Evolutionary conservation across 2,113 vertebrate species (phyloP), one percentile per base, ranked within the genome.

Genomic region (Kryptolebias marmoratus): DNA sequence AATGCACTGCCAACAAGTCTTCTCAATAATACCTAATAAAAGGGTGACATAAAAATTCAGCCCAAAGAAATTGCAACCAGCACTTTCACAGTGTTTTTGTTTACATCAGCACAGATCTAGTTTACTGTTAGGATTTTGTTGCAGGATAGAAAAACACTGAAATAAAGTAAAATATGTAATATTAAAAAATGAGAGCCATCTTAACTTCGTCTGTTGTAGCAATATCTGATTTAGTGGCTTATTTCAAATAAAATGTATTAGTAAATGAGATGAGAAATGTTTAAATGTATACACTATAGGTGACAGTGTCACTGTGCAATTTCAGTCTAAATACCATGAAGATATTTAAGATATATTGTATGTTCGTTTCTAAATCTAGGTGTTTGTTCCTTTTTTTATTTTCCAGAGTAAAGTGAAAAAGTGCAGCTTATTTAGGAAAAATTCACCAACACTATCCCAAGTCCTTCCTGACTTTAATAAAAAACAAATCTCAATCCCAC

Each of bases 81-180:
- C 60, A 68, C 42, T 69, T 28, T 15, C n/a, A 60, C 22, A 56
- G 42, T 61, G 56, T 36, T 85, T 71, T 66, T 70, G 44, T 84
- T 78, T 64, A 81, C 64, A 72, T 61, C 39, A 70, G 49, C 16
- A 68, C 54, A 45, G 6, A 36, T 77, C 48, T 48, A 42, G 53
- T 64, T n/a, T 47, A 39, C 45, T 58, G 44, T 2, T 5, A 68
- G 36, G 11, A 68, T 32, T 53, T n/a, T 76, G 57, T 28, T 32
- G 44, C 18, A 64, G 47, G 11, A 59, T 36, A 31, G 45, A 30
- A 74, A 80, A 69, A 79, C 68, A 42, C 9, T 70, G 49, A 59
- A 75, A 60, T 55, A 28, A 1, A 64, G n/a, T 27, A 16, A 74
- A 71, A 39, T 22, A 56, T 39, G 15, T 22, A 11, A 54, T n/a